Evolutionary conservation across 2,113 vertebrate genomes (phyloP), one percentile per base, ranked within the genome.

Genomic region (Syngnathoides biaculeatus): DNA sequence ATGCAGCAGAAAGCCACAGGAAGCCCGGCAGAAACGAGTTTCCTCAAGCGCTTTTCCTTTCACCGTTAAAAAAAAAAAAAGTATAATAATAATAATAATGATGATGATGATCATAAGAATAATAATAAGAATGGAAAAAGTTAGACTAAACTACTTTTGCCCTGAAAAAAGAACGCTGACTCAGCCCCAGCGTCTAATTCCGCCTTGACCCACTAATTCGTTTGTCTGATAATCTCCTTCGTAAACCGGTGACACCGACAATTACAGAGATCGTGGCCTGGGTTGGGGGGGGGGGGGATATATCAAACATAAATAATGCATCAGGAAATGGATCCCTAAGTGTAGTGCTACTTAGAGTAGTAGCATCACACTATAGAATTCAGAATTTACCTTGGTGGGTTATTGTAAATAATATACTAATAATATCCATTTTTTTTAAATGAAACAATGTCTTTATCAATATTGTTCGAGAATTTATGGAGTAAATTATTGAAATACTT

Each of bases 141-240:
- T 85, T 71, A 78, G 65, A 78, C 59, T 86, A 78, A 84, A 71
- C 80, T 79, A 70, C 77, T 84, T 87, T 87, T 83, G 4, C 30
- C 69, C 40, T n/a, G 43, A 65, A 42, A 69, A 8, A 72, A 66
- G 76, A 78, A 71, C 75, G 74, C 86, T 82, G 80, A 87, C 75
- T 82, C 74, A 81, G 73, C 20, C 72, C 78, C 52, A 71, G 77
- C 77, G 40, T 82, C 73, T 79, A 75, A 86, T 82, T 89, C 82
- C 89, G 83, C 80, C 70, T 71, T 88, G 90, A 90, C 87, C 86
- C 66, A 69, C 70, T 90, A 85, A 91, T 89, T 90, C 86, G 87
- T 86, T 89, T 89, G 81, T 30, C 71, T 75, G 79, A 79, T 84
- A 90, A 89, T 85, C 83, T 75, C 75, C 80, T 83, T 8, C 47